Percentiles rank a stretch among this genome's conserved stretches.
These are phyloP conservation scores for Paragorgia papillata DNA, from an alignment of 92 coral and sea anemone species.

Conservation along the genomic window DNA sequence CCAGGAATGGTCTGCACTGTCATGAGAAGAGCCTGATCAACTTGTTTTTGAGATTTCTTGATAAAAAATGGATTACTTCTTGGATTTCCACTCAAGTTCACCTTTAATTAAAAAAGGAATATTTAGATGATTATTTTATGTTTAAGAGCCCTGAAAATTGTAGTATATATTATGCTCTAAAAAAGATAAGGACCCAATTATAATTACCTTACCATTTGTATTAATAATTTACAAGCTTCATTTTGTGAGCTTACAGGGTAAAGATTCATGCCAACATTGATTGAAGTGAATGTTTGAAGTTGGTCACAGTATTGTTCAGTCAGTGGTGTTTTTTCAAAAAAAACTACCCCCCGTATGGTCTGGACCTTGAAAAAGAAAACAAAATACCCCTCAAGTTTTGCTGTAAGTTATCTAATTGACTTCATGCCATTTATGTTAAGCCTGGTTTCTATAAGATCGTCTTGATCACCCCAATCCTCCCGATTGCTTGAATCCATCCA, in stretches of 20 bases:
- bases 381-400: constrained; percentile 60
- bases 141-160: no score
- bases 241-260: constrained; percentile 73
- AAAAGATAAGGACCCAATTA: no score
- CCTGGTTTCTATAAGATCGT: no score
- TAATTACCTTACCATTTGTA: constrained; percentile 82
- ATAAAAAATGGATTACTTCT: constrained; percentile 85
- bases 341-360: constrained; percentile 55
- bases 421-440: no score
- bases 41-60: constrained; percentile 72
- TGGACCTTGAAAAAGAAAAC: constrained; percentile 1
- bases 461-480: no score
- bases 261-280: constrained; percentile 81
- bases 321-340: constrained; percentile 80
- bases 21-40: constrained; percentile 70
- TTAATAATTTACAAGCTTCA: constrained; percentile 81
- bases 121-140: no score
- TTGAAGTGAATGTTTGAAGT: constrained; percentile 78
- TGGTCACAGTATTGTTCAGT: constrained; percentile 87
- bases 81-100: constrained; percentile 77
- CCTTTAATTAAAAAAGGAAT: constrained; percentile 45
- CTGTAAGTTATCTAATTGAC: no score
- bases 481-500: no score
- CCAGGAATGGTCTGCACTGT: constrained; percentile 89
- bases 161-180: no score